Percentiles rank a stretch among this genome's conserved stretches.
These are phyloP conservation scores for Habroteleia sp. DNA, from an alignment of 2,888 invertebrate species.

Conservation along the genomic window DNA sequence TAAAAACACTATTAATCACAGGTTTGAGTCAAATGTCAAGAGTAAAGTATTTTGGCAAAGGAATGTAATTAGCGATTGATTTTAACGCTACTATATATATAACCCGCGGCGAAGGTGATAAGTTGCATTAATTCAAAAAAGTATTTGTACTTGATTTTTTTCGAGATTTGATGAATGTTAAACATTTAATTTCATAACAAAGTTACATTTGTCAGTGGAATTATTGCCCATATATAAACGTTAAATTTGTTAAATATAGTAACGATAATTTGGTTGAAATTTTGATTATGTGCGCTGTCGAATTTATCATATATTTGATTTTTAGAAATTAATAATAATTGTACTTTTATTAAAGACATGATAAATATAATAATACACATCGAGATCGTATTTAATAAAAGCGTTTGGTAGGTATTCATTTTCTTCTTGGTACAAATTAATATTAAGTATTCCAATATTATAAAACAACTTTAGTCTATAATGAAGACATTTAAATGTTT, in stretches of 20 bases:
- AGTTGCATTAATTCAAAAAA: constrained; percentile 53
- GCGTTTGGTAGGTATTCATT: no score
- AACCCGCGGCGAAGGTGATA: constrained; percentile 34
- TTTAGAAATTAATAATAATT: no score
- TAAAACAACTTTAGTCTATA: no score
- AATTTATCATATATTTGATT: constrained; percentile 17
- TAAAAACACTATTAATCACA: constrained; percentile 60
- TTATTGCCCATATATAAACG: constrained; percentile 41
- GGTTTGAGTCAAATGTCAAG: constrained; percentile 41
- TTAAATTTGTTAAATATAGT: constrained; percentile 26
- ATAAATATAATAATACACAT: no score
- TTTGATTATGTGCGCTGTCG: constrained; percentile 16
- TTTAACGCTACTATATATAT: constrained; percentile 47
- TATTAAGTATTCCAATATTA: no score
- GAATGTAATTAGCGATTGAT: constrained; percentile 62
- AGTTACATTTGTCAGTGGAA: constrained; percentile 18
- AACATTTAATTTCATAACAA: constrained; percentile 47
- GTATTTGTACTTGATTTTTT: constrained; percentile 35
- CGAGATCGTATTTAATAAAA: no score
- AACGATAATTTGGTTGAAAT: constrained; percentile 15
- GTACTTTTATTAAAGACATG: no score
- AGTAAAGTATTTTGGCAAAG: constrained; percentile 51
- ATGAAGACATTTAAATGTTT: no score
- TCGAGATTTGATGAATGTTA: constrained; percentile 50
- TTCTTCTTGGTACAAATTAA: no score